Percentiles rank a stretch among this genome's conserved stretches.
Evolutionary conservation across 2,113 vertebrate species (phyloP).

Genomic region (Sardina pilchardus): DNA sequence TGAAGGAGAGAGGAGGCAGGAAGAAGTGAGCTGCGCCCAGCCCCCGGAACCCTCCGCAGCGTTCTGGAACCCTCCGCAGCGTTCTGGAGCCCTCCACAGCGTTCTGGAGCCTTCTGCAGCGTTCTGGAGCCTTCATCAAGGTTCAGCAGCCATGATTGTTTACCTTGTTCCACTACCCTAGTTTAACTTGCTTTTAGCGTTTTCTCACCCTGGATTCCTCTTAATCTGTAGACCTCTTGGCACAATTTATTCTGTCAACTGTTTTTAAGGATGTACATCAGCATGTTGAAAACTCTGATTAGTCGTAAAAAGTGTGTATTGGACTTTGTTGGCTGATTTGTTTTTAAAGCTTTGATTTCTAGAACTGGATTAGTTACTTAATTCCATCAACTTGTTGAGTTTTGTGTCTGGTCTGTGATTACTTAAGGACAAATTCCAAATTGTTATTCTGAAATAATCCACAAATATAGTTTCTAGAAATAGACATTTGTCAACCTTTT

Average conservation of each 20-base stretch:
- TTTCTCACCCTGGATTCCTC: neutral
- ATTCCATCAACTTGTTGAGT: neutral
- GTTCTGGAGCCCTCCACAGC: neutral
- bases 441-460: neutral
- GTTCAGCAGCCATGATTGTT: neutral
- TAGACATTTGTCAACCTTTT: neutral
- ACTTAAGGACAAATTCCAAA: neutral
- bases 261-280: neutral
- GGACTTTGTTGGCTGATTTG: neutral
- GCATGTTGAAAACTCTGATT: neutral
- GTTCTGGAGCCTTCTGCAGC: neutral
- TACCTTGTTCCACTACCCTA: neutral
- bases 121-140: neutral
- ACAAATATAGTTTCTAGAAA: neutral
- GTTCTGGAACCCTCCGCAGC: neutral
- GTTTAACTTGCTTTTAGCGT: neutral
- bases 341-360: neutral
- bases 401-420: neutral
- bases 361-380: neutral
- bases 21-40: slow-evolving; percentile 81
- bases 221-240: neutral
- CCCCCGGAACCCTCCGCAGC: neutral
- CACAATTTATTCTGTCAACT: neutral
- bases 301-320: neutral
- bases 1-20: slow-evolving; percentile 97